Evolutionary conservation across 1,140 invertebrate genomes (phyloP).

Genomic region (Eriocheir sinensis): DNA sequence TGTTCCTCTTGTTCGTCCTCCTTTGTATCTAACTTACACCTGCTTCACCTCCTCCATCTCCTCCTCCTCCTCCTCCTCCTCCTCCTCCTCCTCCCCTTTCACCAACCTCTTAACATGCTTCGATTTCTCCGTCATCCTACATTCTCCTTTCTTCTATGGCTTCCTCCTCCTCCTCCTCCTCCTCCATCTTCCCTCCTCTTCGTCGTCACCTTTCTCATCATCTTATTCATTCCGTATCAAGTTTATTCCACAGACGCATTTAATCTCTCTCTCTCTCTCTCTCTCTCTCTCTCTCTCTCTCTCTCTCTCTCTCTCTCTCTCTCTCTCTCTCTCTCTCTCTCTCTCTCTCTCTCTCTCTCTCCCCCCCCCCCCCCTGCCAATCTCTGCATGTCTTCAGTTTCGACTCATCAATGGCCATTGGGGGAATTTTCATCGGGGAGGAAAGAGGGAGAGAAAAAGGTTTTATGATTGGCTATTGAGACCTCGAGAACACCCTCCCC

Average conservation of each 20-base stretch:
- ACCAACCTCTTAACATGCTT: too few relatives aligned
- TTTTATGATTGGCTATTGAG: neutral
- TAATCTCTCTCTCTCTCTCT: neutral
- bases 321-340: constrained; percentile 7
- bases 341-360: constrained; percentile 14
- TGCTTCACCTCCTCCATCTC: neutral
- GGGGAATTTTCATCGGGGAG: neutral
- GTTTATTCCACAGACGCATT: too few relatives aligned
- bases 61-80: neutral
- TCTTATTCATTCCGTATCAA: too few relatives aligned
- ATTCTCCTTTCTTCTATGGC: too few relatives aligned
- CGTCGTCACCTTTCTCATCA: neutral
- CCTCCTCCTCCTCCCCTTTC: neutral
- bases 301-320: neutral
- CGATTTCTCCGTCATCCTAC: too few relatives aligned
- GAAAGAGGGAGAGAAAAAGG: neutral
- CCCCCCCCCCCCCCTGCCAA: neutral
- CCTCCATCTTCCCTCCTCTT: neutral
- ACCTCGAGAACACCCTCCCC: neutral
- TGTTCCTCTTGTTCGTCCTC: neutral
- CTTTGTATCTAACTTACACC: too few relatives aligned
- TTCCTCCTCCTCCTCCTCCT: neutral
- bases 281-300: neutral
- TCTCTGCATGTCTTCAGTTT: too few relatives aligned
- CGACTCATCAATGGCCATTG: too few relatives aligned